Evolutionary conservation across 2,888 invertebrate species (phyloP), one percentile per base, ranked within the genome.

Genomic region (Sepiola atlantica): DNA sequence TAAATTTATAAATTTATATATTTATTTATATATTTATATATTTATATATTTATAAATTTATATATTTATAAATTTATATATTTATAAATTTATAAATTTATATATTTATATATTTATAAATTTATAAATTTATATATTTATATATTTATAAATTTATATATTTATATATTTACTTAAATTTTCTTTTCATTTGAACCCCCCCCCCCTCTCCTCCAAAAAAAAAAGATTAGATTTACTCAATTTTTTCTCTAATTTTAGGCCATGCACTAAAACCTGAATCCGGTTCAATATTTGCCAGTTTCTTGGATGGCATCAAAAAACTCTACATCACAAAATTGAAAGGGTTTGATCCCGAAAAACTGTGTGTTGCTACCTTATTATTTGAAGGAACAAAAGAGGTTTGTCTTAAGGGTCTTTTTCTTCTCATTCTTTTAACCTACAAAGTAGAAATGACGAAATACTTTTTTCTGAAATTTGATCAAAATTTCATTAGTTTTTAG

Each of bases 351-450:
- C 98, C 98, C 45, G 97, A 98, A 55, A 98, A 98, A 96, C 98
- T 99, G 96, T 98, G 98, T 97, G 99, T 99, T 0, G 99, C 99
- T 92, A 99, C 99, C 0, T 98, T 99, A 32, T 98, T 99, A 16
- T 99, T 99, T 97, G 99, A 99, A 97, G 99, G 97, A 32, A 96
- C 96, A 16, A 97, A 97, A 95, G 97, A 97, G 96, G 98, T 98
- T 91, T 45, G 94, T 57, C 55, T 57, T 12, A 24, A 35, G 90
- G 18, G 28, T 90, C 1, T 35, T 35, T 90, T 55, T 92, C 24
- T n/a, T n/a, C n/a, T 90, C 55, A 57, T 90, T 14, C 55, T 94
- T 77, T 55, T n/a, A 21, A 32, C n/a, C 14, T 95, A 93, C 28
- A 28, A 93, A 28, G 14, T 21, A 57, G 28, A 77, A 77, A n/a